A percentile compares a stretch with the other conserved stretches of the same genome.
Conservation (phyloP, 2,797 vertebrate species). For the Anisognathus igniventris region DNA sequence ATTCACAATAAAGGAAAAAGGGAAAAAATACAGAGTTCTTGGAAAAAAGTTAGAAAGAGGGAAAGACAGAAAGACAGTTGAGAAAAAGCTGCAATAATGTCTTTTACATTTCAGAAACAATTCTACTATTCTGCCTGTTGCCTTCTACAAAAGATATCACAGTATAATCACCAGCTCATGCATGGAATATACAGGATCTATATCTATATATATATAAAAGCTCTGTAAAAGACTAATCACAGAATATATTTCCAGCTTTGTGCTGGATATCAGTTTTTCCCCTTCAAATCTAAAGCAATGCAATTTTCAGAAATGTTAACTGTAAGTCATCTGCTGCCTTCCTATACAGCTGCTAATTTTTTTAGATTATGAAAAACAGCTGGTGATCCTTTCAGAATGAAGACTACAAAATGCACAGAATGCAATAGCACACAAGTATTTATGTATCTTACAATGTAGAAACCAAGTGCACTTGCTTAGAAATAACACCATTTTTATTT, state of each 20-base stretch:
- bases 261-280: neutral
- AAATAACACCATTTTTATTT: neutral
- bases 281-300: neutral
- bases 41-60: neutral
- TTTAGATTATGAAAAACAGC: neutral
- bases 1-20: neutral
- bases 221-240: neutral
- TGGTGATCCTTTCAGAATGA: neutral
- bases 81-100: neutral
- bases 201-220: neutral
- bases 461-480: neutral
- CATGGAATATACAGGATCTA: neutral
- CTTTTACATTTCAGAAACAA: neutral
- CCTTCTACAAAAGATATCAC: neutral
- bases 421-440: neutral
- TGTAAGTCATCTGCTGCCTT: neutral
- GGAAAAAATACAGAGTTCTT: neutral
- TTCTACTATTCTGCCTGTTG: neutral
- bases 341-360: neutral
- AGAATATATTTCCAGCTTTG: neutral
- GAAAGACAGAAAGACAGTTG: neutral
- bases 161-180: neutral
- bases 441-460: neutral
- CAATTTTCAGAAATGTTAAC: neutral
- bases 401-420: neutral